Evolutionary conservation across 2,888 invertebrate species (phyloP), one percentile per base, ranked within the genome.

Genomic region (Loripinus fragilis): DNA sequence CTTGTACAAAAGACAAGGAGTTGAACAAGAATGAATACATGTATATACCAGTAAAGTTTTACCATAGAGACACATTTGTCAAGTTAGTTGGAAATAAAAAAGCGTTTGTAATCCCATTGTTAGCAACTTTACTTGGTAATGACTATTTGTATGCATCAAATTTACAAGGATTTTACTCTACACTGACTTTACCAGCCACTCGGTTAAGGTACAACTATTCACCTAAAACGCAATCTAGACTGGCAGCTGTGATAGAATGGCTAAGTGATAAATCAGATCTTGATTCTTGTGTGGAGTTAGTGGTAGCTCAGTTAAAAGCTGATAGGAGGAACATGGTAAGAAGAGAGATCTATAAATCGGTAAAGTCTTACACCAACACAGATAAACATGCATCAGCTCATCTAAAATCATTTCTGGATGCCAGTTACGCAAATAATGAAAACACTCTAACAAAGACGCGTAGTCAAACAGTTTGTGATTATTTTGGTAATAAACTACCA

Each of bases 111-210:
- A 92, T 98, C 68, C 97, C 98, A 0, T 91, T 98, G 30, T 95
- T 97, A 81, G 97, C 97, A 0, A 96, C 97, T 0, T 92, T 98
- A 45, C 94, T 98, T 10, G 98, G 98, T 0, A 98, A 98, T 94
- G 98, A 98, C 94, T 98, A 96, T 93, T 96, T 98, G 12, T 95
- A 96, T 50, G 95, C 81, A 15, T 76, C 74, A 48, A 78, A 80
- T 0, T 97, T 98, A 90, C 94, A 94, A 1, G 95, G 95, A 83
- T 97, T 98, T 92, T 96, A 96, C 89, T 93, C 94, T 20, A 78
- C 78, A n/a, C 73, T 89, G 8, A 95, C 95, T 90, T 88, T 96
- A 48, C 95, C 95, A 12, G 94, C 94, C 65, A 94, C 94, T 66
- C 76, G 74, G 45, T 85, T 75, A 64, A 82, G 73, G 50, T 82